A percentile compares a stretch with the other conserved stretches of the same genome.
Conservation (phyloP, 2,888 invertebrate species). For the Amblyjoppa fuscipennis region DNA sequence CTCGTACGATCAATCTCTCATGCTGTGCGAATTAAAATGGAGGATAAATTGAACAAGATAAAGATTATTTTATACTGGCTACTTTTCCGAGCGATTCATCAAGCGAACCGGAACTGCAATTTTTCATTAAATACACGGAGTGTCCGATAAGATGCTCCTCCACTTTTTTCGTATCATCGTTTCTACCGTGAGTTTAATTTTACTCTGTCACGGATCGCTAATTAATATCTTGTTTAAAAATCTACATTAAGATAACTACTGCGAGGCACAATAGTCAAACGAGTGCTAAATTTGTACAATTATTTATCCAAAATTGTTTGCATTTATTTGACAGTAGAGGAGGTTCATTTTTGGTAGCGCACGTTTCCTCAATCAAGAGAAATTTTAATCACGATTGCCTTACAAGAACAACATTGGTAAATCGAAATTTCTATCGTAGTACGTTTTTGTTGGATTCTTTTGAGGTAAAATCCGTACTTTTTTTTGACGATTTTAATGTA, state of each 20-base stretch:
- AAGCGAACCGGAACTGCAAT: not conserved
- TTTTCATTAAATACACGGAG: not conserved
- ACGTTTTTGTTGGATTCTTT: too few species aligned
- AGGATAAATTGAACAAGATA: not conserved
- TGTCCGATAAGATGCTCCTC: not conserved
- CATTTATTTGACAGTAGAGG: too few species aligned
- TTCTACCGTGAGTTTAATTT: not conserved
- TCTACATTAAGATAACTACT: not conserved
- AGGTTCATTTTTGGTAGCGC: too few species aligned
- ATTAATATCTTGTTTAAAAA: not conserved
- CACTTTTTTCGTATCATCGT: not conserved
- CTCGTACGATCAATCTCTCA: not conserved
- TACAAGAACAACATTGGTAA: too few species aligned
- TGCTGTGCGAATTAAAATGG: not conserved
- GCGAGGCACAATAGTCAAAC: too few species aligned
- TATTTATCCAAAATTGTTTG: too few species aligned
- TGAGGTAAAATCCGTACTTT: too few species aligned
- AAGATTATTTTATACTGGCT: not conserved
- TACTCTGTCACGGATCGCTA: not conserved
- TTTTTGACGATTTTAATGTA: too few species aligned
- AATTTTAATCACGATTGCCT: too few species aligned
- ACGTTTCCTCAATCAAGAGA: too few species aligned
- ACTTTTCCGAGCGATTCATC: not conserved
- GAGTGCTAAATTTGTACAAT: too few species aligned
- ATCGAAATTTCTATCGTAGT: too few species aligned